Percentiles rank a stretch among this genome's conserved stretches.
These are phyloP conservation scores for Cryptomyrus ogoouensis DNA, from an alignment of 2,113 vertebrate species.

Conservation along the genomic window DNA sequence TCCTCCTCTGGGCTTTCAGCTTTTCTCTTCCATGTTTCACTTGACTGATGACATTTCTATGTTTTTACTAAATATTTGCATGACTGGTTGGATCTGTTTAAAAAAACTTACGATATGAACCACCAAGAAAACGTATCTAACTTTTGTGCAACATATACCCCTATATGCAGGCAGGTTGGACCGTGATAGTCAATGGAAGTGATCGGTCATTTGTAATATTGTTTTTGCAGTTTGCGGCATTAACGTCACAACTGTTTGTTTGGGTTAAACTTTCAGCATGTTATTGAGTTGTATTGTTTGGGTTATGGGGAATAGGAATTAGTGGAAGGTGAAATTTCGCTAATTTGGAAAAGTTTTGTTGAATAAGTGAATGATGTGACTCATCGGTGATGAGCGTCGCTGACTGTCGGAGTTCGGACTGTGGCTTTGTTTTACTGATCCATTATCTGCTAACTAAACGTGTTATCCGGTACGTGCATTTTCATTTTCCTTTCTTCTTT, in stretches of 20 bases:
- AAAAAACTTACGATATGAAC: not conserved
- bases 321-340: not conserved
- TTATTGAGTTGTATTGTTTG: not conserved
- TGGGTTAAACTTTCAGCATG: not conserved
- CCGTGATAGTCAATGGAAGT: not conserved
- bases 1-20: not conserved
- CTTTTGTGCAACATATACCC: not conserved
- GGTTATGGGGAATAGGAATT: not conserved
- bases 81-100: not conserved
- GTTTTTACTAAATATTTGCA: not conserved
- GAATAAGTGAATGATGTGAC: not conserved
- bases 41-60: not conserved
- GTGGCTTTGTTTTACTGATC: not conserved
- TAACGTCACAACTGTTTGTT: not conserved
- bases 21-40: not conserved
- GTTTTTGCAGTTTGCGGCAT: not conserved
- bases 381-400: not conserved
- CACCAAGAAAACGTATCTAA: not conserved
- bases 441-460: not conserved
- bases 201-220: not conserved
- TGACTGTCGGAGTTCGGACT: not conserved
- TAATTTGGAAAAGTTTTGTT: not conserved
- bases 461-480: not conserved
- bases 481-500: not conserved
- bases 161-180: not conserved